Conservation (phyloP, 2,797 vertebrate species). For the Sebastes hubbsi region DNA sequence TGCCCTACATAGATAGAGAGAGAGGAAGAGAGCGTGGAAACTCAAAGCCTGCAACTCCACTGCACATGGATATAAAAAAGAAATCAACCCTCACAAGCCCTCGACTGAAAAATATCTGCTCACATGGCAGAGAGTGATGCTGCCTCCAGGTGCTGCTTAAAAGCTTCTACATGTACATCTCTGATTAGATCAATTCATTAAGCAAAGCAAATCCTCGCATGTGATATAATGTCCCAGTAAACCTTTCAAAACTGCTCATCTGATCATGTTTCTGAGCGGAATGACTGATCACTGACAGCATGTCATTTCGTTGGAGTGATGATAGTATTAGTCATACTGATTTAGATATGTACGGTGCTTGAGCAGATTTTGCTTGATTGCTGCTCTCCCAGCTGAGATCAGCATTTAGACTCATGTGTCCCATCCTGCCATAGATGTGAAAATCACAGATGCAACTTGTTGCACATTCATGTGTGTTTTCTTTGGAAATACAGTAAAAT, state of each 20-base stretch:
- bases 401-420: background rate
- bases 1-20: constrained; percentile 82
- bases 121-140: constrained; percentile 6
- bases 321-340: constrained; percentile 21
- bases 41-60: constrained; percentile 54
- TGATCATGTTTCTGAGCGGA: constrained; percentile 14
- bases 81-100: constrained; percentile 11
- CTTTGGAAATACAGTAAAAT: background rate
- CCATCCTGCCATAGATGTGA: background rate
- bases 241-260: background rate
- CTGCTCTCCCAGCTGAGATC: background rate
- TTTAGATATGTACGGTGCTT: background rate
- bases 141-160: constrained; percentile 30
- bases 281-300: constrained; percentile 31
- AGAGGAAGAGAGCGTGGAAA: constrained; percentile 53
- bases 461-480: background rate
- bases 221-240: constrained; percentile 9
- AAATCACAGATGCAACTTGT: constrained; percentile 9
- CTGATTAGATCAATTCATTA: constrained; percentile 34
- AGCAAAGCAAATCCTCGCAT: background rate
- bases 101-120: constrained; percentile 35
- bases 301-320: constrained; percentile 35
- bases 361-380: background rate
- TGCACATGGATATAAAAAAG: constrained; percentile 34
- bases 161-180: background rate